A percentile compares a stretch with the other conserved stretches of the same genome.
phyloP scores from a whole-genome alignment of 2,113 vertebrate genomes.

The Pangasianodon hypophthalmus region DNA sequence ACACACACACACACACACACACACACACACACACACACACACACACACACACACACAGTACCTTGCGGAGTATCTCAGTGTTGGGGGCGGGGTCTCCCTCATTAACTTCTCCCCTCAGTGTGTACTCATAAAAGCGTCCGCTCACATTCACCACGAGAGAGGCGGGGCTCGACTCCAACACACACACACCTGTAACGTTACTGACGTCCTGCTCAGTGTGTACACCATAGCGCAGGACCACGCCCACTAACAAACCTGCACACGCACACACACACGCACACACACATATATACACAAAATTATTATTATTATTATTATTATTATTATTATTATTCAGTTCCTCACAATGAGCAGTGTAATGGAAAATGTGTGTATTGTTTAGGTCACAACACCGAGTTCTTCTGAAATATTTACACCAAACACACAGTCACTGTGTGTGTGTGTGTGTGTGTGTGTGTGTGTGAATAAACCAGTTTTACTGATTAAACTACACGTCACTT shows the following conservation, averaged over 20 bases:
- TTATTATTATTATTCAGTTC: background rate
- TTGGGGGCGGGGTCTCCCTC: slow-evolving; percentile 87
- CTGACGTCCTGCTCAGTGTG: slow-evolving; percentile 85
- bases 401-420: slow-evolving; percentile 18
- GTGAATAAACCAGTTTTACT: background rate
- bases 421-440: background rate
- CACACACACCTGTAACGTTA: slow-evolving; percentile 84
- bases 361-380: slow-evolving; percentile 14
- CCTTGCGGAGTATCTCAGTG: slow-evolving; percentile 96
- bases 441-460: slow-evolving; percentile 5
- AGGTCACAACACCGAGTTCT: background rate
- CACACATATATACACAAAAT: too few relatives aligned
- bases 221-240: slow-evolving; percentile 90
- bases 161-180: slow-evolving; percentile 85
- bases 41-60: slow-evolving; percentile 49
- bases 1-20: background rate
- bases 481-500: background rate
- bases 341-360: background rate
- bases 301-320: background rate
- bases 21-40: background rate
- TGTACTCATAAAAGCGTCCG: slow-evolving; percentile 93
- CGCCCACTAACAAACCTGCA: slow-evolving; percentile 88
- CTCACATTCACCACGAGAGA: slow-evolving; percentile 93
- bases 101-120: slow-evolving; percentile 88
- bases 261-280: background rate